Evolutionary conservation across 1,140 invertebrate genomes (phyloP).

Genomic region (Piezodorus guildinii): DNA sequence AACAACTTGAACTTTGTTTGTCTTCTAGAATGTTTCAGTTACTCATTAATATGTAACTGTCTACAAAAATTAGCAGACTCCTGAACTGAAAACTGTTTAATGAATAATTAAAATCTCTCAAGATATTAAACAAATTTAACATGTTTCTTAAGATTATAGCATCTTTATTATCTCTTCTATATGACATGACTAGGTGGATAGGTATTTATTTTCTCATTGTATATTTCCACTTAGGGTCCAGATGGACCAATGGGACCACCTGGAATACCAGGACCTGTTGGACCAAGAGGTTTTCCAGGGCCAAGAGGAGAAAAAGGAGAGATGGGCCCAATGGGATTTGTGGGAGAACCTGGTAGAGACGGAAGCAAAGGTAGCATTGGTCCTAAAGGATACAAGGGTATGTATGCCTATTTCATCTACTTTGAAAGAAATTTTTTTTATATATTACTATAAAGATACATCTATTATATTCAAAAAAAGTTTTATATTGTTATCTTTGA

Average conservation of each 20-base stretch:
- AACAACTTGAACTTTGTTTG: too few species aligned
- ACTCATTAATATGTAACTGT: too few species aligned
- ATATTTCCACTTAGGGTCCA: slow-evolving; percentile 39
- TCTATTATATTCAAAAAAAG: too few species aligned
- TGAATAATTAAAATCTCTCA: too few species aligned
- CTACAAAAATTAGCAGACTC: too few species aligned
- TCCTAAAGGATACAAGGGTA: slow-evolving; percentile 25
- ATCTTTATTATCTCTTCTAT: not conserved
- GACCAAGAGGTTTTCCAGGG: slow-evolving; percentile 62
- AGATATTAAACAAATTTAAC: too few species aligned
- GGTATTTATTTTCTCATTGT: not conserved
- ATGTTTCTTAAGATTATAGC: too few species aligned
- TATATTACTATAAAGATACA: too few species aligned
- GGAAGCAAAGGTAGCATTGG: slow-evolving; percentile 39
- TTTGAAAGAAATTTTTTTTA: too few species aligned
- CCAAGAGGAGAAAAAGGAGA: slow-evolving; percentile 68
- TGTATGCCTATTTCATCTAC: not conserved
- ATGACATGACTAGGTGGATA: not conserved
- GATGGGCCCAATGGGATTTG: slow-evolving; percentile 58
- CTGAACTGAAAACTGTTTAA: too few species aligned
- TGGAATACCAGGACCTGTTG: slow-evolving; percentile 55
- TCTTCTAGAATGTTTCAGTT: too few species aligned
- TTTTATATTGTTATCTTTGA: too few species aligned
- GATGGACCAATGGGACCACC: slow-evolving; percentile 41
- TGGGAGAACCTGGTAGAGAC: slow-evolving; percentile 55